Percentiles rank a stretch among this genome's conserved stretches.
These are phyloP conservation scores for Trididemnum nubilum DNA, from an alignment of 23 tunicate species.

Conservation along the genomic window DNA sequence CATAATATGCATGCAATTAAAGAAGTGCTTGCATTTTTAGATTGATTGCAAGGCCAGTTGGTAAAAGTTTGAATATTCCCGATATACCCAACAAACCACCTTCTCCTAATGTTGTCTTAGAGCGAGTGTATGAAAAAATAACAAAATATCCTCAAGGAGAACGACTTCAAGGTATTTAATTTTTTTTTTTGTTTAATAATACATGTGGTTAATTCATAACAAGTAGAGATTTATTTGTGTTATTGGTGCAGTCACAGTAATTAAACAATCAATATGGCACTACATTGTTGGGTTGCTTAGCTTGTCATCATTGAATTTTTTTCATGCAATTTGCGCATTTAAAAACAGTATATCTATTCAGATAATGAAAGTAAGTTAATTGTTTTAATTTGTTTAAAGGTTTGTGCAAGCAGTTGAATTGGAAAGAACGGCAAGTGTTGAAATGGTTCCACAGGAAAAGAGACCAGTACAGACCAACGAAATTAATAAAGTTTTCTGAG, in stretches of 20 bases:
- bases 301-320: no score
- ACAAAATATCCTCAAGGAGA: constrained; percentile 79
- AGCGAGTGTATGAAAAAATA: constrained; percentile 65
- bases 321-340: no score
- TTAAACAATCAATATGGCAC: no score
- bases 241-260: no score
- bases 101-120: constrained; percentile 58
- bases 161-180: constrained; percentile 66
- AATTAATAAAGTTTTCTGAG: constrained; percentile 78
- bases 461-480: constrained; percentile 58
- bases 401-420: constrained; percentile 77
- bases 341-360: no score
- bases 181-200: background rate
- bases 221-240: background rate
- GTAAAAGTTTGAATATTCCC: constrained; percentile 55
- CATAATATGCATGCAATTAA: no score
- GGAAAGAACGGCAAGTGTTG: constrained; percentile 69
- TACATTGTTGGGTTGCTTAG: no score
- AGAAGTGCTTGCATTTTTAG: no score
- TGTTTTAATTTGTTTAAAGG: no score
- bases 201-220: background rate
- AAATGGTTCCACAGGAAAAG: constrained; percentile 78
- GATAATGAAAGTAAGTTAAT: no score
- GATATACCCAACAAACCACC: constrained; percentile 67
- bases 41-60: constrained; percentile 69